These are phyloP conservation scores for Spermophilus dauricus DNA, from an alignment of 2,113 vertebrate genomes.

Conservation along the genomic window DNA sequence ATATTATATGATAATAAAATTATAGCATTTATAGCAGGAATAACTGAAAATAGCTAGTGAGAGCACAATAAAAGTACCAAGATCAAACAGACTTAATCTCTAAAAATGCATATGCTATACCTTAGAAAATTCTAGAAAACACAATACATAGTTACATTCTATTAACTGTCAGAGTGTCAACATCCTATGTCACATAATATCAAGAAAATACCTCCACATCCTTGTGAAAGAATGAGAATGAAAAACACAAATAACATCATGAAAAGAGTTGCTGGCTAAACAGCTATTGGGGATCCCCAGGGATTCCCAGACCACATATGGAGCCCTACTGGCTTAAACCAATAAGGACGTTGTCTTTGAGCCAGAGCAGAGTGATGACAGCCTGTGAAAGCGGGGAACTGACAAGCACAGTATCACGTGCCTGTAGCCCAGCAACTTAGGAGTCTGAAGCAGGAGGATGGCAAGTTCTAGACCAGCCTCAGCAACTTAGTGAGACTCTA, in stretches of 20 bases:
- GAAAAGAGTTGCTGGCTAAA: background rate
- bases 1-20: background rate
- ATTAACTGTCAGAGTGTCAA: background rate
- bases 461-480: background rate
- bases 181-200: background rate
- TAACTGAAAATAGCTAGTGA: background rate
- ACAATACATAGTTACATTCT: slow-evolving; percentile 7
- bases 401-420: background rate
- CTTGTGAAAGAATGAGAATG: slow-evolving; percentile 33
- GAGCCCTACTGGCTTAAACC: slow-evolving; percentile 23
- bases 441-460: background rate
- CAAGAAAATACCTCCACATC: background rate
- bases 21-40: background rate
- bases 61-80: background rate
- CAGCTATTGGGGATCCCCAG: background rate
- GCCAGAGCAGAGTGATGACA: background rate
- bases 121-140: slow-evolving; percentile 44
- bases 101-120: slow-evolving; percentile 10
- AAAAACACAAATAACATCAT: slow-evolving; percentile 49
- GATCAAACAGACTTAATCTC: background rate
- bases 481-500: background rate
- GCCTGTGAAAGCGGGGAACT: background rate
- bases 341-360: slow-evolving; percentile 25
- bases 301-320: background rate
- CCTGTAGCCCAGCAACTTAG: background rate